Evolutionary conservation across 2,113 vertebrate species (phyloP).

Genomic region (Rutilus rutilus): DNA sequence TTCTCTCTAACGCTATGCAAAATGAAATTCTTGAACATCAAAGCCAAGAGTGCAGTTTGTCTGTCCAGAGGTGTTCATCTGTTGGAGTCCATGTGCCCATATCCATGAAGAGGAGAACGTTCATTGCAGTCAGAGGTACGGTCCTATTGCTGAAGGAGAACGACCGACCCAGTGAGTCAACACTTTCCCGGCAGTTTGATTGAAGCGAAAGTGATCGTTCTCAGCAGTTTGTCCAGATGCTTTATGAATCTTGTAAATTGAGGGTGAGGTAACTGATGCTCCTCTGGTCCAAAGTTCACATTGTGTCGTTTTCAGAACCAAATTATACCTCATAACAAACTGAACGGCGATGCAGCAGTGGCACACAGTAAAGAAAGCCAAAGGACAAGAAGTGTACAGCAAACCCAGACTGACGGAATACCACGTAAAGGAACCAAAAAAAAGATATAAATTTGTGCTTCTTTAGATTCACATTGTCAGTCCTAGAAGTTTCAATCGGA

Average conservation of each 20-base stretch:
- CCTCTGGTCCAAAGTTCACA: slow-evolving; percentile 18
- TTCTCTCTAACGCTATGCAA: slow-evolving; percentile 20
- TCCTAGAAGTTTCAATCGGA: slow-evolving; percentile 65
- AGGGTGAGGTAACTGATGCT: slow-evolving; percentile 3
- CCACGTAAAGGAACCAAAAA: slow-evolving; percentile 67
- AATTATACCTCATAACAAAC: not conserved
- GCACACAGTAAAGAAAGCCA: slow-evolving; percentile 39
- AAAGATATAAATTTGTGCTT: slow-evolving; percentile 84
- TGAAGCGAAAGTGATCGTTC: slow-evolving; percentile 12
- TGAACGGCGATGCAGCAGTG: slow-evolving; percentile 45
- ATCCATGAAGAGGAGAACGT: slow-evolving; percentile 12
- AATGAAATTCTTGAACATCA: slow-evolving; percentile 14
- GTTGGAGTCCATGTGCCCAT: slow-evolving; percentile 9
- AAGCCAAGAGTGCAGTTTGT: slow-evolving; percentile 14
- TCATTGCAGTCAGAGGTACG: not conserved
- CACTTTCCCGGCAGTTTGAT: slow-evolving; percentile 37
- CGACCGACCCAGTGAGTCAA: slow-evolving; percentile 14
- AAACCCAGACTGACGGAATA: slow-evolving; percentile 67
- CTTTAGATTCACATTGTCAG: slow-evolving; percentile 72
- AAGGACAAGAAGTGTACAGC: slow-evolving; percentile 48
- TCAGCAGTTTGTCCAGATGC: not conserved
- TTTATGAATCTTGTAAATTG: slow-evolving; percentile 7
- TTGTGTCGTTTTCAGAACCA: slow-evolving; percentile 15
- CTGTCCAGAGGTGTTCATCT: not conserved
- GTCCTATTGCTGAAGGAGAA: slow-evolving; percentile 31